Evolutionary conservation across 2,888 invertebrate genomes (phyloP).

Genomic region (Hipparchia sbordonii): DNA sequence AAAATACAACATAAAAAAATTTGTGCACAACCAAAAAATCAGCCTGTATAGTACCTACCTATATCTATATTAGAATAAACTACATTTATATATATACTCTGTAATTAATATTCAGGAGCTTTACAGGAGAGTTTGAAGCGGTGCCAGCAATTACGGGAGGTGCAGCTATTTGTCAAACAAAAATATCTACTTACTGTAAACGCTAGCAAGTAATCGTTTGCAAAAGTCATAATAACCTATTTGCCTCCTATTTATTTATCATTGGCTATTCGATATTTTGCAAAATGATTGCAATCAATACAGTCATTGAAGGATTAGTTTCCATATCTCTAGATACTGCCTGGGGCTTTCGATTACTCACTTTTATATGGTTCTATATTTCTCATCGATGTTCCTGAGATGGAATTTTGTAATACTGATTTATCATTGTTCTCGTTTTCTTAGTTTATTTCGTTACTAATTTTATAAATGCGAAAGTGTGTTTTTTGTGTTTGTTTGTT

Average conservation of each 20-base stretch:
- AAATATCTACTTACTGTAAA: too few relatives aligned
- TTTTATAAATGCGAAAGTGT: too few relatives aligned
- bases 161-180: too few relatives aligned
- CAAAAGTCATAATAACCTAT: background rate
- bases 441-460: background rate
- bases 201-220: background rate
- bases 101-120: too few relatives aligned
- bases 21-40: too few relatives aligned
- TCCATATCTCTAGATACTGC: conserved; percentile 16
- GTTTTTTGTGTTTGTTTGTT: too few relatives aligned
- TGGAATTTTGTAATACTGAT: conserved; percentile 16
- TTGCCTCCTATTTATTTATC: conserved; percentile 10
- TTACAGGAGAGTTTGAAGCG: too few relatives aligned
- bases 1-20: too few relatives aligned
- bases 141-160: too few relatives aligned
- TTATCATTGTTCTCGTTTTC: background rate
- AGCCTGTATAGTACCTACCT: too few relatives aligned
- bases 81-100: too few relatives aligned
- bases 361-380: conserved; percentile 13
- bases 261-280: conserved; percentile 13
- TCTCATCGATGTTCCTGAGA: conserved; percentile 3
- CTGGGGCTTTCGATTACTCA: conserved; percentile 18
- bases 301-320: conserved; percentile 24
- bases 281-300: conserved; percentile 25
- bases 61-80: too few relatives aligned